Conservation (phyloP, 2,888 invertebrate species). For the Luperina testacea region DNA sequence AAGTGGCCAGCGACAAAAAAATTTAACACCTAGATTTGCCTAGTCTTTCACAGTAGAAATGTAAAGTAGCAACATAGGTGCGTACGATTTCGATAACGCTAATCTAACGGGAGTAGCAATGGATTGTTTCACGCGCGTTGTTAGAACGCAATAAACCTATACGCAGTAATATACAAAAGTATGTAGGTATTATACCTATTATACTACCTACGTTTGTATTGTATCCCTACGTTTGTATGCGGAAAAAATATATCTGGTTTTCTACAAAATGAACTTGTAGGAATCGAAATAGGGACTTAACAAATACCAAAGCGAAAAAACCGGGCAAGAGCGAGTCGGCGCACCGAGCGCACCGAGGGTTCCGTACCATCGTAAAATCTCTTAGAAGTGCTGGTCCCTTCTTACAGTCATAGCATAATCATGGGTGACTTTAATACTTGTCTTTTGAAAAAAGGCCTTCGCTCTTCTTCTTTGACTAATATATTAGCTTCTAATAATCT, state of each 20-base stretch:
- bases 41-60: conserved; percentile 15
- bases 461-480: too few species aligned
- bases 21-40: neutral
- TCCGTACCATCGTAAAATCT: too few species aligned
- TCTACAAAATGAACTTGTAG: neutral
- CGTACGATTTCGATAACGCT: conserved; percentile 22
- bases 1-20: conserved; percentile 3
- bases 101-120: conserved; percentile 29
- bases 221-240: too few species aligned
- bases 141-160: conserved; percentile 7
- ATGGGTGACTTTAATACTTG: too few species aligned
- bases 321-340: too few species aligned
- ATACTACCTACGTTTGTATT: neutral
- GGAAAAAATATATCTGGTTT: neutral
- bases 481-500: too few species aligned
- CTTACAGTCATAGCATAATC: too few species aligned
- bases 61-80: conserved; percentile 28
- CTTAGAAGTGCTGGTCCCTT: too few species aligned
- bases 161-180: neutral
- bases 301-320: neutral
- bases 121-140: conserved; percentile 16
- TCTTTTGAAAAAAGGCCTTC: too few species aligned
- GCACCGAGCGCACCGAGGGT: too few species aligned
- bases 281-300: neutral
- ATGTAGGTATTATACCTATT: neutral